Evolutionary conservation across 2,113 vertebrate species (phyloP), one percentile per base, ranked within the genome.

Genomic region (Mormyrus lacerda): DNA sequence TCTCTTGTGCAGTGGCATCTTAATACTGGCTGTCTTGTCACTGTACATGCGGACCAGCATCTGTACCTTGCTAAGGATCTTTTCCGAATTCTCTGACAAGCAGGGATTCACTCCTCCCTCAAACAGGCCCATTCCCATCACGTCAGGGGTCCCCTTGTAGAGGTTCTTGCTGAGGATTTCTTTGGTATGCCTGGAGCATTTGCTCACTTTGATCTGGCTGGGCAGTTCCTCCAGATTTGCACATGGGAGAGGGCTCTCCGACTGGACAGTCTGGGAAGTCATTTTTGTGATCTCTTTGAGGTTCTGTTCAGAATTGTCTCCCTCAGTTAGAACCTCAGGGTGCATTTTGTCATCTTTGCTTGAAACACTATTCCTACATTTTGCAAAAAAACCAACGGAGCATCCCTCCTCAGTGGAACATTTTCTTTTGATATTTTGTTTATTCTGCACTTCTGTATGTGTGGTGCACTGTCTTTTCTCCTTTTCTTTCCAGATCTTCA

Each of bases 11-110:
- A 95, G 91, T 0, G 94, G 95, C 3, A 95, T 93, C 85, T 96
- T 97, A 95, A 96, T 96, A 90, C 94, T 94, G 79, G 95, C 93
- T 86, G 96, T 95, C 90, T 97, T 96, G 91, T 96, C 94, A 0
- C 96, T 96, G 92, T 97, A 98, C 93, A 98, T 97, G 5, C 93
- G 95, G 0, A 97, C 97, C 91, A 98, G 15, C 24, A 97, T 96
- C 35, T 97, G 97, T n/a, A 98, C 97, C 4, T 97, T 97, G 90
- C 94, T 98, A 0, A 97, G 93, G 31, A 98, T 96, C 15, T 96
- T 95, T 89, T 97, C 96, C 0, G 96, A 96, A 90, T 95, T 95
- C 89, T 97, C 95, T 19, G 96, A 89, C 1, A 97, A 91, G 13
- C 94, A 93, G 0, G 93, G 90, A 58, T 95, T 94, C 1, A 92